phyloP scores from a whole-genome alignment of 2,797 vertebrate species.

The Poeciliopsis paucimaculata region DNA sequence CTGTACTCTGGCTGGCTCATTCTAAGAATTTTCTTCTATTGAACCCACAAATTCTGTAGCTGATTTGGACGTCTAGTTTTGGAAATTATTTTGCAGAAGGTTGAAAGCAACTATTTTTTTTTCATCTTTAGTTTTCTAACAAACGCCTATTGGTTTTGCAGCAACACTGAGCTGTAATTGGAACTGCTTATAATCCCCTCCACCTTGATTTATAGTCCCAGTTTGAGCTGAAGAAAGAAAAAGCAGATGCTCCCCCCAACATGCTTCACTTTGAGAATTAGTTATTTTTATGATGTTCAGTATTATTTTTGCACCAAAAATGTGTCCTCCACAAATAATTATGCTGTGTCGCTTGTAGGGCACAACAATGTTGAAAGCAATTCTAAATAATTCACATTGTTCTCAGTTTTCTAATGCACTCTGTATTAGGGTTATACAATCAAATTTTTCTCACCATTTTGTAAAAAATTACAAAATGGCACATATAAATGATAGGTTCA shows the following conservation, averaged over 20 bases:
- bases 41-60: neutral
- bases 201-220: neutral
- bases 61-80: neutral
- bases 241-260: neutral
- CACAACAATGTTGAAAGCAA: neutral
- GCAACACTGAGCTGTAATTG: neutral
- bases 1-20: neutral
- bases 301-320: neutral
- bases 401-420: neutral
- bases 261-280: neutral
- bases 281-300: neutral
- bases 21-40: neutral
- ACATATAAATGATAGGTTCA: neutral
- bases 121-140: neutral
- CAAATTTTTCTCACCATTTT: slow-evolving; percentile 9
- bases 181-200: neutral
- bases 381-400: neutral
- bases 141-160: neutral
- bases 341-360: neutral
- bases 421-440: slow-evolving; percentile 23
- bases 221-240: neutral
- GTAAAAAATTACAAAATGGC: slow-evolving; percentile 4
- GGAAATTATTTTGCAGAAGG: neutral
- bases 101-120: neutral
- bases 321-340: neutral